Base-by-base conservation (phyloP, 2,797 vertebrate genomes). In the Sebastes miniatus region DNA sequence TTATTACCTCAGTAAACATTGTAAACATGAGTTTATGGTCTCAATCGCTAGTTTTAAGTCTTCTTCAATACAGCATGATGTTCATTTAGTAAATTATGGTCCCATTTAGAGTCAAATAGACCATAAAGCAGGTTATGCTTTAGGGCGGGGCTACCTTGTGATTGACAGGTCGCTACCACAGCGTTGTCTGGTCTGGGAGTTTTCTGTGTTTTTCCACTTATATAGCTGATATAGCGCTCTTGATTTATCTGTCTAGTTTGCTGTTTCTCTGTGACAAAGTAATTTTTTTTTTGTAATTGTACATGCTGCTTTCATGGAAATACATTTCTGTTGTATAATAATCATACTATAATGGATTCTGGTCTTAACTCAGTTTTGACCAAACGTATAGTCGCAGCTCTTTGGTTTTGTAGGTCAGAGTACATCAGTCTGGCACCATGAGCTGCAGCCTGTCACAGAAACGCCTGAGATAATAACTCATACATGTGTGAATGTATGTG, bases 371-470 rank as follows among this genome's bases (percentile, higher is more conserved):
- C 50, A 47, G 14, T 52, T 65, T 39, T 64, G 52, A 66, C 32
- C 12, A 16, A 22, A 80, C 11, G 8, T 50, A 6, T 54, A 57
- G 25, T 65, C 52, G 10, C n/a, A 47, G 9, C 22, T 2, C 62
- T 73, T 64, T 56, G 10, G 18, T 63, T 76, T 63, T 72, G 43
- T 43, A 36, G 24, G 39, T 31, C 62, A 66, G 34, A 43, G 65
- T 58, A 52, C 36, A 72, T 77, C 47, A 68, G 72, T 85, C 70
- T 73, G 61, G 59, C 83, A 87, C 77, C 64, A 36, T 59, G 58
- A 74, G 75, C 69, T 52, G 62, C 69, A 83, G 64, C 64, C 43
- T 75, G 59, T 69, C 66, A 76, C 39, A 54, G 56, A 72, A 79
- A 78, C 59, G 56, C 31, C 65, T 58, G 31, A 73, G 10, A 78